Conservation (phyloP, 2,888 invertebrate species). For the Catocala fraxini region DNA sequence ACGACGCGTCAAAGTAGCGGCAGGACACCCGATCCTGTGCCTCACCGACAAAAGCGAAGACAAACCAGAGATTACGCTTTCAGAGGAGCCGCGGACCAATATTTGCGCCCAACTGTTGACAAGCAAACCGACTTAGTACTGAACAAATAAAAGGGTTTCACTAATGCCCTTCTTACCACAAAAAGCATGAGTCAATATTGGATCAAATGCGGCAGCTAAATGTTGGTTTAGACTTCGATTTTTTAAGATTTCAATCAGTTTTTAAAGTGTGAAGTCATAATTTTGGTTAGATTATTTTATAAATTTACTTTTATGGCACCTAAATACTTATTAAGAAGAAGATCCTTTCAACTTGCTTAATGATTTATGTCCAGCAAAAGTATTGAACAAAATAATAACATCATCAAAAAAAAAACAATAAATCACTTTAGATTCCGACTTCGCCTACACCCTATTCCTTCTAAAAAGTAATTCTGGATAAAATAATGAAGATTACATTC, state of each 20-base stretch:
- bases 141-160: conserved; percentile 84
- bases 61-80: conserved; percentile 71
- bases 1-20: conserved; percentile 46
- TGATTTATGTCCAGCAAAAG: too few relatives aligned
- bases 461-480: too few relatives aligned
- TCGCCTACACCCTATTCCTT: too few relatives aligned
- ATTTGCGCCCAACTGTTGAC: conserved; percentile 80
- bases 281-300: background rate
- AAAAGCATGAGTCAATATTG: conserved; percentile 82
- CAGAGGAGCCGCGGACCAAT: conserved; percentile 82
- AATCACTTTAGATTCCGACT: too few relatives aligned
- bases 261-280: conserved; percentile 34
- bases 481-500: too few relatives aligned
- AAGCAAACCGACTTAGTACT: conserved; percentile 85
- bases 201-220: conserved; percentile 64
- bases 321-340: too few relatives aligned
- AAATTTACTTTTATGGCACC: too few relatives aligned
- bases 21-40: conserved; percentile 26
- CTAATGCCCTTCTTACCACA: conserved; percentile 87
- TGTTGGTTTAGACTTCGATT: conserved; percentile 34
- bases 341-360: too few relatives aligned
- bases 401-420: too few relatives aligned
- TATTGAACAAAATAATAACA: too few relatives aligned
- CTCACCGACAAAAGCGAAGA: conserved; percentile 37
- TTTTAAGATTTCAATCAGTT: conserved; percentile 35